phyloP scores from a whole-genome alignment of 2,113 vertebrate species.

The Podilymbus podiceps region DNA sequence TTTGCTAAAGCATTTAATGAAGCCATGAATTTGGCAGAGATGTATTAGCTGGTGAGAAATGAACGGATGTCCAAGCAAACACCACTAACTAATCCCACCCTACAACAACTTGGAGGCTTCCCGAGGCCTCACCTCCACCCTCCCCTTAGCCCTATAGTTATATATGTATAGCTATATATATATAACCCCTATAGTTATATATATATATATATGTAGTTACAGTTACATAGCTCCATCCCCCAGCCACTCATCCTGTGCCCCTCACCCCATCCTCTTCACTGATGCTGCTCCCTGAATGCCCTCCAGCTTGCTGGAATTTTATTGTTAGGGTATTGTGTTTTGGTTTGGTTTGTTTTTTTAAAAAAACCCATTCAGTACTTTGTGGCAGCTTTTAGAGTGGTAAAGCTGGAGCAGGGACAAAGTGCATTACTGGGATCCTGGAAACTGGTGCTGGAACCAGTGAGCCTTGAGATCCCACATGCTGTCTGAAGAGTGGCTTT shows the following conservation, averaged over 20 bases:
- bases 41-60: not conserved
- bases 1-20: not conserved
- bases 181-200: too few species aligned
- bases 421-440: not conserved
- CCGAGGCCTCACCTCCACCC: not conserved
- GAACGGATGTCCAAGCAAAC: not conserved
- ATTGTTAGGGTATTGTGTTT: not conserved
- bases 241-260: not conserved
- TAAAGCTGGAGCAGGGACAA: not conserved
- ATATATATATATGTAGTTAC: too few species aligned
- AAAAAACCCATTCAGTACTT: not conserved
- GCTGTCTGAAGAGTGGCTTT: not conserved
- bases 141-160: not conserved
- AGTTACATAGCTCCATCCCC: too few species aligned
- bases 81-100: not conserved
- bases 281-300: not conserved
- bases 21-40: not conserved
- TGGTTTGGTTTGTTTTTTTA: not conserved
- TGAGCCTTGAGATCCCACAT: not conserved
- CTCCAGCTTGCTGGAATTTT: not conserved
- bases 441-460: not conserved
- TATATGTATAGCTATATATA: too few species aligned
- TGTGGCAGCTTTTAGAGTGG: not conserved
- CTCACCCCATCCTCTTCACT: not conserved
- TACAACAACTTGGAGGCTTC: not conserved